phyloP scores from a whole-genome alignment of 1,140 invertebrate genomes.

The Tyrophagus putrescentiae region DNA sequence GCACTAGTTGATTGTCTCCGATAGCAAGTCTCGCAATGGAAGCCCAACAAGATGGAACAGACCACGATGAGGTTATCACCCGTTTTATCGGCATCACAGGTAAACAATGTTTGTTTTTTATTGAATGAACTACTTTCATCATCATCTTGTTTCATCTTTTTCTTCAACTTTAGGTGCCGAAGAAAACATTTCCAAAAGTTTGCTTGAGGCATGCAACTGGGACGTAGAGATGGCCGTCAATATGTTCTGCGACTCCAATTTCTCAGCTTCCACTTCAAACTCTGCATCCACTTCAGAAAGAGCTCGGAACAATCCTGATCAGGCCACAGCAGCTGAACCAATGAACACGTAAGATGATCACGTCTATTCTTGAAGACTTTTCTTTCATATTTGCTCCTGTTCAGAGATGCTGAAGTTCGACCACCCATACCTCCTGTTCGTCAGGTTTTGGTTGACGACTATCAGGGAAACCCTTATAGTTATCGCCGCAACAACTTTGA shows the following conservation, averaged over 20 bases:
- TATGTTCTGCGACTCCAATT: constrained; percentile 39
- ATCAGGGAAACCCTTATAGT: constrained; percentile 23
- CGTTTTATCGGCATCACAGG: constrained; percentile 18
- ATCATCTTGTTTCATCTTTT: constrained; percentile 12
- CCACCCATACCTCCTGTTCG: constrained; percentile 49
- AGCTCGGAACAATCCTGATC: neutral
- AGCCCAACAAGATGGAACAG: neutral
- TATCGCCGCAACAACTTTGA: constrained; percentile 41
- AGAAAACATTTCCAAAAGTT: constrained; percentile 30
- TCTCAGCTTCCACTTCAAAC: neutral
- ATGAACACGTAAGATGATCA: neutral
- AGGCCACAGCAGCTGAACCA: too few relatives aligned
- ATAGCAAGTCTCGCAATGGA: constrained; percentile 3
- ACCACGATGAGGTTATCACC: constrained; percentile 16
- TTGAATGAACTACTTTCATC: too few relatives aligned
- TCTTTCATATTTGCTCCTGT: neutral
- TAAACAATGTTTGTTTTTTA: too few relatives aligned
- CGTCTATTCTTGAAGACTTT: neutral
- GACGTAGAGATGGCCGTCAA: constrained; percentile 42
- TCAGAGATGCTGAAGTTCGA: constrained; percentile 38
- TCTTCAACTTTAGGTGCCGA: constrained; percentile 18
- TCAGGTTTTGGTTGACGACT: constrained; percentile 43
- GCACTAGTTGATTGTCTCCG: too few relatives aligned
- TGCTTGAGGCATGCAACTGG: constrained; percentile 40
- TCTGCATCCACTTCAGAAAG: neutral